A percentile compares a stretch with the other conserved stretches of the same genome.
These are phyloP conservation scores for Mus spretus DNA, from an alignment of 2,797 vertebrate species.

Conservation along the genomic window DNA sequence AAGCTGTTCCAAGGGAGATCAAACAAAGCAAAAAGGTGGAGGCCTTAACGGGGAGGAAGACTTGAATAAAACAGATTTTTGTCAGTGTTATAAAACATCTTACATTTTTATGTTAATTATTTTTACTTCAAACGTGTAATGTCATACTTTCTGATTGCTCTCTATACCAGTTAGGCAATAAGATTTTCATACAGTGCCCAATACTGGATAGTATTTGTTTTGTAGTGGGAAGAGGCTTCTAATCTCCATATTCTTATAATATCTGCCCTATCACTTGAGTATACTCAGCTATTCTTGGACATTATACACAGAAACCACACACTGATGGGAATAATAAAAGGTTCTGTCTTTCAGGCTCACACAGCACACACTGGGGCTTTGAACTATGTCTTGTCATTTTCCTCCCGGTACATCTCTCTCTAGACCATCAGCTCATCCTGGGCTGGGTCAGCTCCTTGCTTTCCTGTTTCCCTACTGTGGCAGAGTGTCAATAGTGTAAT, in stretches of 20 bases:
- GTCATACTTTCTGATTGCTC: not conserved
- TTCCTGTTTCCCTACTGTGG: not conserved
- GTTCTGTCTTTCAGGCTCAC: not conserved
- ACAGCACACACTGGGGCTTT: not conserved
- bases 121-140: not conserved
- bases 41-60: not conserved
- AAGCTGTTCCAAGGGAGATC: too few species aligned
- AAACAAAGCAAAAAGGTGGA: not conserved
- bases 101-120: not conserved
- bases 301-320: not conserved
- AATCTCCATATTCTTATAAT: not conserved
- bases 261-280: not conserved
- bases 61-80: not conserved
- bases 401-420: slow-evolving; percentile 12
- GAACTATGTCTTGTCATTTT: slow-evolving; percentile 8
- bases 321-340: not conserved
- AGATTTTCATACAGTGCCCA: not conserved
- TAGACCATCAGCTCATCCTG: not conserved
- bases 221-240: not conserved
- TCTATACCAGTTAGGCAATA: not conserved
- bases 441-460: not conserved
- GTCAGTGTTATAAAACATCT: not conserved
- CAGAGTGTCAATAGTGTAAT: not conserved
- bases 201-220: not conserved
- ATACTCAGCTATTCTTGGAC: not conserved